Evolutionary conservation across 1,140 invertebrate species (phyloP).

Genomic region (Drosophila saltans): DNA sequence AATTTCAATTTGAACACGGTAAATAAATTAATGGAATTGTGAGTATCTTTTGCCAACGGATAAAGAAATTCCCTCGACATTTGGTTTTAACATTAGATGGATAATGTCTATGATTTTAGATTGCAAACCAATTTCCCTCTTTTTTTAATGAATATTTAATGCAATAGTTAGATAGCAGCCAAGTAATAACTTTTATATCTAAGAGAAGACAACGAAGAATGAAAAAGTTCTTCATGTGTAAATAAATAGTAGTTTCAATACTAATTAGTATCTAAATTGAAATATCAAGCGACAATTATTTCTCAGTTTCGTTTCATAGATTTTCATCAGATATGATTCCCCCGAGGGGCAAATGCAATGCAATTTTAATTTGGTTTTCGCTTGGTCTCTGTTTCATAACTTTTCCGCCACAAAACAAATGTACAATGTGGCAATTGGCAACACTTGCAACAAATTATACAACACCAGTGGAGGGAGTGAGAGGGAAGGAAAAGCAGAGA

Average conservation of each 20-base stretch:
- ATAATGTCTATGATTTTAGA: slow-evolving; percentile 12
- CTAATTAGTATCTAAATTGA: not conserved
- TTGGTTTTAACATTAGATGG: not conserved
- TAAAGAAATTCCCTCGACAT: not conserved
- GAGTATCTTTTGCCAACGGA: slow-evolving; percentile 20
- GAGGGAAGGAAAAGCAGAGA: not conserved
- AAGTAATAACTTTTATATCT: too few relatives aligned
- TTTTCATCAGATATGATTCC: not conserved
- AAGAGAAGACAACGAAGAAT: too few relatives aligned
- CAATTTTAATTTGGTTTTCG: slow-evolving; percentile 18
- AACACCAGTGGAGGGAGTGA: not conserved
- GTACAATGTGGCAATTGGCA: slow-evolving; percentile 25
- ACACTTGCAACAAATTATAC: slow-evolving; percentile 50
- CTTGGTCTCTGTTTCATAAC: not conserved
- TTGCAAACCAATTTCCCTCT: not conserved
- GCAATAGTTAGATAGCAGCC: not conserved
- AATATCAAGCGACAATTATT: not conserved
- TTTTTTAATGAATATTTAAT: not conserved
- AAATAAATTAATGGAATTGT: slow-evolving; percentile 59
- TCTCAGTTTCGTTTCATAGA: slow-evolving; percentile 3
- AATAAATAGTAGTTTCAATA: not conserved
- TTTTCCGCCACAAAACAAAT: slow-evolving; percentile 16
- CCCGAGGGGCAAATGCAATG: not conserved
- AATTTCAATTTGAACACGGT: slow-evolving; percentile 44
- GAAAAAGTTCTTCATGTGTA: not conserved